These are phyloP conservation scores for Bembecia ichneumoniformis DNA, from an alignment of 2,888 invertebrate species.

Conservation along the genomic window DNA sequence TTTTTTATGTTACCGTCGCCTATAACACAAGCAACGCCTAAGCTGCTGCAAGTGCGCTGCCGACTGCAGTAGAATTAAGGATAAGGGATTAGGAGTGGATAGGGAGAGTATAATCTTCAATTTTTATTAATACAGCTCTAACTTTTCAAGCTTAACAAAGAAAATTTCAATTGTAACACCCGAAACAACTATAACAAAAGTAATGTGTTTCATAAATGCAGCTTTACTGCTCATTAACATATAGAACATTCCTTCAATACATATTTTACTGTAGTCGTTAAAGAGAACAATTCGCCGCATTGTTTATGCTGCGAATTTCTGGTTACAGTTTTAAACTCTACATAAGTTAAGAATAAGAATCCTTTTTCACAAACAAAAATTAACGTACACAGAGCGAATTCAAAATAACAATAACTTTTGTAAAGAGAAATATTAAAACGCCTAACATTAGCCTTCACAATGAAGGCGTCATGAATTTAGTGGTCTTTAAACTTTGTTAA, in stretches of 20 bases:
- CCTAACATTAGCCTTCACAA: too few relatives aligned
- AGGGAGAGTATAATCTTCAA: too few relatives aligned
- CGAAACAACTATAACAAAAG: constrained; percentile 15
- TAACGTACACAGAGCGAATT: neutral
- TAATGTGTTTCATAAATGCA: constrained; percentile 15
- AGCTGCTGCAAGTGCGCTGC: too few relatives aligned
- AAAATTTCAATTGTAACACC: constrained; percentile 3
- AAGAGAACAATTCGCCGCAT: neutral
- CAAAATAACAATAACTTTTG: neutral
- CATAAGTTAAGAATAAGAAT: neutral
- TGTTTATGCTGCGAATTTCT: neutral
- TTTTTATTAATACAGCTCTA: too few relatives aligned
- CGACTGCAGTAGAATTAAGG: too few relatives aligned
- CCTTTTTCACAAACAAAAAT: neutral
- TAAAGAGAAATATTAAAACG: neutral
- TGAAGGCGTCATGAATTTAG: neutral
- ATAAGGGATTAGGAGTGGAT: too few relatives aligned
- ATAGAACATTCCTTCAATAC: constrained; percentile 10
- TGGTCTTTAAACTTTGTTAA: neutral
- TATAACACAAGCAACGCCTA: too few relatives aligned
- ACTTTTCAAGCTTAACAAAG: too few relatives aligned
- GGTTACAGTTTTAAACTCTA: neutral
- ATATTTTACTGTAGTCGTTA: constrained; percentile 1
- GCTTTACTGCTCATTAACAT: constrained; percentile 29
- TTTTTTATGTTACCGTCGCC: too few relatives aligned